These are phyloP conservation scores for Ailuropoda melanoleuca DNA, from an alignment of 2,113 vertebrate species.

Conservation along the genomic window DNA sequence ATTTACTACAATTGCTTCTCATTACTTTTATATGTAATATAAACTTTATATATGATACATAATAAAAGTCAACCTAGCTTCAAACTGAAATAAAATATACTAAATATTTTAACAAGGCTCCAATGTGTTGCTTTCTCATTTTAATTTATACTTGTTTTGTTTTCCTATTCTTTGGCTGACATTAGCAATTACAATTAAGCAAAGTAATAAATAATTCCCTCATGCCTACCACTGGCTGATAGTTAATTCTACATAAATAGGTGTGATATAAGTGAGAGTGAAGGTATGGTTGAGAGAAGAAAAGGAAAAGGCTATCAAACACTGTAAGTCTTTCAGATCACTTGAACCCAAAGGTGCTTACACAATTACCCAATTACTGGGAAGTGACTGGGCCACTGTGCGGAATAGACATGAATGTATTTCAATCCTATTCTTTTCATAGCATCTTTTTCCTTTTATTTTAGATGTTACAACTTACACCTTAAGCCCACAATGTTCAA, in stretches of 20 bases:
- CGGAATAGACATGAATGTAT: background rate
- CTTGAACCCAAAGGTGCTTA: background rate
- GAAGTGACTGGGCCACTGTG: background rate
- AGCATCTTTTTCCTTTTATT: background rate
- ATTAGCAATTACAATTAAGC: background rate
- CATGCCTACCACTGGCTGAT: background rate
- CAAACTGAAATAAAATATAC: background rate
- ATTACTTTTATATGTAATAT: background rate
- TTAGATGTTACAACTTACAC: background rate
- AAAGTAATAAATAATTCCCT: background rate
- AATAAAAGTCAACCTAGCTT: background rate
- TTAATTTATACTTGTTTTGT: background rate
- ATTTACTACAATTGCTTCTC: background rate
- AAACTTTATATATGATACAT: background rate
- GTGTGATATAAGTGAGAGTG: background rate
- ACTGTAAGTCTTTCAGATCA: background rate
- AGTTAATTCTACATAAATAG: background rate
- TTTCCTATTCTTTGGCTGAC: background rate
- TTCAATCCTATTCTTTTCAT: background rate
- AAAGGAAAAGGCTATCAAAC: background rate
- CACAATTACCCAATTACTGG: background rate
- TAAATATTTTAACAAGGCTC: background rate
- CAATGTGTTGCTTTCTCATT: background rate
- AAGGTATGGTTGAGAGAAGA: background rate
- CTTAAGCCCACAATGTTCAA: background rate